Base-by-base conservation (phyloP, 1,140 invertebrate genomes). In the Dreissena polymorpha region DNA sequence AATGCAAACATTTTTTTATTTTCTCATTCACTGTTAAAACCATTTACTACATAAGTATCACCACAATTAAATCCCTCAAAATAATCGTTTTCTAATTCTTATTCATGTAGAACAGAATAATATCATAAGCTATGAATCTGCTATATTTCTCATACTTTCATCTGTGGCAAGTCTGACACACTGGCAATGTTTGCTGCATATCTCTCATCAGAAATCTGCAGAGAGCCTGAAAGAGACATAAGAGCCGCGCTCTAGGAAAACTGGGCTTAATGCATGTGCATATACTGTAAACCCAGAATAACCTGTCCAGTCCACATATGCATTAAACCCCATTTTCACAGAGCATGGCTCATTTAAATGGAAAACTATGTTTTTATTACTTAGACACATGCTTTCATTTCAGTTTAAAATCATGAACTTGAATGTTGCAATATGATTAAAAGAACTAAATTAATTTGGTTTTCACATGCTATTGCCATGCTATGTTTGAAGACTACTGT, bases 181-280 rank as follows among this genome's bases (percentile, higher is more conserved):
- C 39, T 82, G 29, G 79, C 29, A 5, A 82, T 21, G 29, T 64
- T 82, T 21, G 68, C 64, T 21, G 79, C 79, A 82, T 82, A 82
- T n/a, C 60, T 23, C 6, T 74, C 69, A 57, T 82, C 79, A 5
- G 79, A 73, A 51, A 82, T 67, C 49, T 60, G 63, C 10, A 71
- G 49, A 53, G 64, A 57, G 13, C 77, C 77, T 80, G 77, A 27
- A 80, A 80, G 10, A 68, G 16, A 75, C 12, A 27, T n/a, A 68
- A 5, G 18, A 68, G 18, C 14, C 14, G 3, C 16, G 21, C 57
- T n/a, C 2, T 60, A n/a, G 57, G 16, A 60, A 60, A 60, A n/a
- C 57, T 6, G 57, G 57, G 8, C 39, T 39, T 10, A 60, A 60
- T 60, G 21, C 57, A 60, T 23, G 21, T 18, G 16, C 6, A 6